Conservation (phyloP, 2,797 vertebrate species). For the Onychomys arenicola region DNA sequence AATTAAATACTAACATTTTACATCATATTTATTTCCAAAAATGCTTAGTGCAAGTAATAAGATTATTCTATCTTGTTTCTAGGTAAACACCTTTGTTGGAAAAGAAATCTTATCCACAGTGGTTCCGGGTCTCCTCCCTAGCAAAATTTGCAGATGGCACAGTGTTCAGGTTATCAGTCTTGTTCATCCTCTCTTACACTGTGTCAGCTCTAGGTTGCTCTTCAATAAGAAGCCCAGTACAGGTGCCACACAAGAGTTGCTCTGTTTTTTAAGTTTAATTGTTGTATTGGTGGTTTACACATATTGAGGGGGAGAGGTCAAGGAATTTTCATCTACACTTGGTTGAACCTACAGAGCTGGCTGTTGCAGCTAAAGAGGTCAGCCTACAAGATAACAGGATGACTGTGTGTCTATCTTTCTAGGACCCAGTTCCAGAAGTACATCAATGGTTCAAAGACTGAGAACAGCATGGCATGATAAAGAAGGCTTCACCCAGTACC, state of each 20-base stretch:
- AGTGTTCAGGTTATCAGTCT: background rate
- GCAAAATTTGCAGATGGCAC: background rate
- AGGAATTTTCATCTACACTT: background rate
- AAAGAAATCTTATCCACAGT: background rate
- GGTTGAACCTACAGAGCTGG: background rate
- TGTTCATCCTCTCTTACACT: background rate
- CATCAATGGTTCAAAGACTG: background rate
- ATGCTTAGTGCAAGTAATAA: background rate
- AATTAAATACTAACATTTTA: slow-evolving; percentile 28
- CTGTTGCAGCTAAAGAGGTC: background rate
- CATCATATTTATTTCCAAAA: slow-evolving; percentile 58
- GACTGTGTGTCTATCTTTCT: background rate
- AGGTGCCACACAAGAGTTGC: background rate
- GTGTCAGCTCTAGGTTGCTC: background rate
- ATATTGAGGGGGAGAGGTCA: background rate
- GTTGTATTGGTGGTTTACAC: background rate
- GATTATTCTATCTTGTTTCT: background rate
- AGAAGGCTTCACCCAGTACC: background rate
- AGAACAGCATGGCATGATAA: background rate
- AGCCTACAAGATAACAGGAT: background rate
- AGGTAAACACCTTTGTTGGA: background rate
- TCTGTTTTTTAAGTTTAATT: background rate
- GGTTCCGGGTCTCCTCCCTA: background rate
- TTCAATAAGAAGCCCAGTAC: background rate
- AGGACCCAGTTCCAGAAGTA: background rate